Conservation (phyloP, 2,888 invertebrate species). For the Ypsolopha scabrella region DNA sequence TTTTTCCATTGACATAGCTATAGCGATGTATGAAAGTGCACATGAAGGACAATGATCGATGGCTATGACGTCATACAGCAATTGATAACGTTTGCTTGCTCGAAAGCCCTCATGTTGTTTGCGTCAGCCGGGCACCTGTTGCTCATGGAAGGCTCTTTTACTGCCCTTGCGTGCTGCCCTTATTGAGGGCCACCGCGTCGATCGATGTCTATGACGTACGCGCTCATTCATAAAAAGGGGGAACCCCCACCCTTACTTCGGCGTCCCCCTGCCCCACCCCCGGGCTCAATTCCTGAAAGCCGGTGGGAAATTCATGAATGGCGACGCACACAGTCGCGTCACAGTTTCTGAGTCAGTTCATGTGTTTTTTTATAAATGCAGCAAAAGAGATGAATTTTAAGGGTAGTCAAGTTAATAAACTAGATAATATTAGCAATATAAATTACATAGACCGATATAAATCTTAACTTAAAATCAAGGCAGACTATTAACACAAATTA, state of each 20-base stretch:
- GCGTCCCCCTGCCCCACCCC: conserved; percentile 10
- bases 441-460: too few species aligned
- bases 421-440: too few species aligned
- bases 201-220: conserved; percentile 64
- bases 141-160: conserved; percentile 25
- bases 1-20: too few species aligned
- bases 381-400: neutral
- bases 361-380: neutral
- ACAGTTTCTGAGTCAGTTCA: neutral
- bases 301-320: conserved; percentile 52
- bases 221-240: conserved; percentile 64
- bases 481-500: too few species aligned
- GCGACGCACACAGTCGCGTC: conserved; percentile 14
- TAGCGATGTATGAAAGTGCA: too few species aligned
- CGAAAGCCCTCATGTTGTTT: conserved; percentile 26
- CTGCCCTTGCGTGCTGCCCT: conserved; percentile 59
- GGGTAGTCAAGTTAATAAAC: neutral
- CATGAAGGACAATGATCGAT: conserved; percentile 10
- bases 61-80: conserved; percentile 32
- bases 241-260: conserved; percentile 25
- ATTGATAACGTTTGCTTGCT: conserved; percentile 34
- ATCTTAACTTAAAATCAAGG: too few species aligned
- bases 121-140: conserved; percentile 60
- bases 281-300: conserved; percentile 23
- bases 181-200: conserved; percentile 30